Evolutionary conservation across 2,797 vertebrate species (phyloP), one percentile per base, ranked within the genome.

Genomic region (Phoebastria nigripes): DNA sequence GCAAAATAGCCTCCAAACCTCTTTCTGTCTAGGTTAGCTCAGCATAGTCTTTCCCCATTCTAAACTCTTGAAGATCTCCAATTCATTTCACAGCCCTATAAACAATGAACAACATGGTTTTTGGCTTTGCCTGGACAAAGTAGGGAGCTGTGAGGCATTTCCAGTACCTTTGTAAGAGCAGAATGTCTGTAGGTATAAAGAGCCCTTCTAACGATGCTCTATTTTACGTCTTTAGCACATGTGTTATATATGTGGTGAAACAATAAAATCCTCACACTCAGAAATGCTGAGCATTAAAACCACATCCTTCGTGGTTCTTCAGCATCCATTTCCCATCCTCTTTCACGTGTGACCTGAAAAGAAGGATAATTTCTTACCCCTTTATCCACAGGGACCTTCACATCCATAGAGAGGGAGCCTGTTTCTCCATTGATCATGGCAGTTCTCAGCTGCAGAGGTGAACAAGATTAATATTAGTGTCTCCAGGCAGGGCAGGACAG

Each of bases 391-490:
- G 99, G 98, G 25, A 98, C 98, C 94, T 98, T 99, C 95, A 99
- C 99, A 3, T 99, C 98, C 97, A 99, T 98, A 22, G 98, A 98
- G 87, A 99, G 78, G 12, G 97, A 98, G 42, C 99, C 99, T 0
- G 98, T 99, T 96, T 99, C 98, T 63, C 99, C 98, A 65, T 99
- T 99, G 95, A 99, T 99, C 99, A 99, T 99, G 54, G 99, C 98
- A n/a, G 98, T 99, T 94, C 99, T 99, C 86, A 99, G 98, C 99
- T 99, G 96, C 44, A 97, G 81, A 89, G 77, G 69, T 55, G 87
- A 98, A 94, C 85, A 91, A 80, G 19, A 70, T 77, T 10, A 46
- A 28, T 10, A 8, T 97, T 87, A 97, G 86, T 33, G n/a, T 26
- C 63, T 74, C 71, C 33, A 26, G n/a, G 21, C 70, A 70, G 41